Evolutionary conservation across 2,797 vertebrate species (phyloP), one percentile per base, ranked within the genome.

Genomic region (Pangasius macronema): DNA sequence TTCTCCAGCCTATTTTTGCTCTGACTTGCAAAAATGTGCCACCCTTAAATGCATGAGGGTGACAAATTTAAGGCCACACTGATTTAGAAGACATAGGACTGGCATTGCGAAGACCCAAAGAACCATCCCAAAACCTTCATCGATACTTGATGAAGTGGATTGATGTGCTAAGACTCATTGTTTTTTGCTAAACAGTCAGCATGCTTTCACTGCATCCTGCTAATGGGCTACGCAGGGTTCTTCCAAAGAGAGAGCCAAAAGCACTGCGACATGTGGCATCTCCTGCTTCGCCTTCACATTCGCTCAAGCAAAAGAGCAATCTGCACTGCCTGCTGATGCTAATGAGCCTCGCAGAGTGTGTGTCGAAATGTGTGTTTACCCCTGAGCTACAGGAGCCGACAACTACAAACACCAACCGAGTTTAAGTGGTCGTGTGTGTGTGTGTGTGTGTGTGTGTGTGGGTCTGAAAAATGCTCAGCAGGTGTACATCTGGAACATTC

Each of bases 191-290:
- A 81, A 87, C 22, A 70, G 75, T 86, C 61, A 63, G 59, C 80
- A 53, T 57, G 92, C 94, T 93, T 93, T 93, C 89, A 72, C 63
- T 72, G 86, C 86, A 85, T 42, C 81, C 73, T 59, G 82, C 75
- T 53, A 73, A 42, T 33, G 39, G 59, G 33, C 49, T 83, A 83
- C 13, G 77, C 73, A 72, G 93, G 92, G 92, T 85, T 89, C 88
- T 88, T 87, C 83, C 90, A 27, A 33, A 87, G 59, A 83, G 59
- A 51, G 70, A n/a, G 91, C 93, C 92, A 90, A 89, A 85, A 92
- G 92, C 90, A 85, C 68, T 87, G 68, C n/a, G 88, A 92, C 94
- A 95, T 93, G 94, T 93, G 94, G 94, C 93, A 93, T 93, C 94
- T 93, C 93, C 94, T 94, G 93, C 92, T 91, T 89, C 88, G 94